Base-by-base conservation (phyloP, 23 tunicate species). In the Styela clava region DNA sequence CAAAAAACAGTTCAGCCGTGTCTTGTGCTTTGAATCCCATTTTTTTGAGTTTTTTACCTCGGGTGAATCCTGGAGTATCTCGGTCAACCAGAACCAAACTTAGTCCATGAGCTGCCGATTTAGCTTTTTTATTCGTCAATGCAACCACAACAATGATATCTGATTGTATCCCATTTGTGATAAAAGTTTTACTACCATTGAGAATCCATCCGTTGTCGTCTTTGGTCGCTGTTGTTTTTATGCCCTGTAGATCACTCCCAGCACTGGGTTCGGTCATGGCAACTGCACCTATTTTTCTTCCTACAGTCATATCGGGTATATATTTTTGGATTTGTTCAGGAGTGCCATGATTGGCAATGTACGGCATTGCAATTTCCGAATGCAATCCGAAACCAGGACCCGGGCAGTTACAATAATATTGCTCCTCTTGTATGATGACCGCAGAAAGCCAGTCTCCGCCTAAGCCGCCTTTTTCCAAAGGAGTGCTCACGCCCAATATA, bases 361-460 rank as follows among this genome's bases (percentile, higher is more conserved):
- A 95, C 29, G 99, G 99, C 91, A 88, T 86, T 18, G 86, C 97
- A 56, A 95, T 90, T 61, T 95, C 99, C 9, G 92, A 86, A 69
- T 92, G 97, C 63, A 92, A 74, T 2, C 92, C 88, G 78, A 92
- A 92, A 9, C 97, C 97, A 52, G 97, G 97, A 2, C 97, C 97
- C 0, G 97, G 79, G 56, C 90, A 87, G 69, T 95, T 95, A 20
- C 73, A 74, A 71, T 95, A 95, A 32, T 81, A 82, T 69, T 88
- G 93, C 70, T 95, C 99, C 79, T 95, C 99, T 68, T 95, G 95
- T 2, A 95, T 97, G 77, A 95, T 95, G 0, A 83, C 86, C 71
- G 99, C 89, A 20, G 96, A 90, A 35, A 95, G 35, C 91, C 95
- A 95, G 61, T 95, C 99, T 18, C 99, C 96, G 9, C 99, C 99